phyloP scores from a whole-genome alignment of 2,888 invertebrate genomes.

The Drosophila prostipennis region DNA sequence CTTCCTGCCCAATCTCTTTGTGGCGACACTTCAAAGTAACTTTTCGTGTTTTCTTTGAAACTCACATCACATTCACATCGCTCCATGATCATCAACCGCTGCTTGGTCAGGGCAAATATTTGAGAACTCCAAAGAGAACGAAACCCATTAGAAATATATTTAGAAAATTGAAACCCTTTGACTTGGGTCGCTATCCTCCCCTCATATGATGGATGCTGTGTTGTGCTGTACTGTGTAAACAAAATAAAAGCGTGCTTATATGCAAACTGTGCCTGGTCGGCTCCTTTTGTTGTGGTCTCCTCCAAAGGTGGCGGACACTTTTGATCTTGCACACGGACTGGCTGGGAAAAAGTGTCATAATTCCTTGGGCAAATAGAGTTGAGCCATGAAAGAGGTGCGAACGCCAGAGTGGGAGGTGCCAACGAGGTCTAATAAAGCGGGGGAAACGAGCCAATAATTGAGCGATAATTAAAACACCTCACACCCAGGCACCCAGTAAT shows the following conservation, averaged over 20 bases:
- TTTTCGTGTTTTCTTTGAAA: conserved; percentile 42
- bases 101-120: conserved; percentile 63
- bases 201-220: conserved; percentile 72
- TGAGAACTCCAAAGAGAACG: conserved; percentile 39
- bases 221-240: conserved; percentile 76
- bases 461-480: conserved; percentile 38
- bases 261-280: conserved; percentile 67
- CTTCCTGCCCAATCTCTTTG: conserved; percentile 19
- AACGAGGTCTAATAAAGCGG: conserved; percentile 52
- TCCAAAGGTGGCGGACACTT: conserved; percentile 51
- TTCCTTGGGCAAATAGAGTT: conserved; percentile 72
- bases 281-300: conserved; percentile 70
- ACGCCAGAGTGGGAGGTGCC: conserved; percentile 66
- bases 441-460: conserved; percentile 56
- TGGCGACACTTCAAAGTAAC: conserved; percentile 47
- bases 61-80: conserved; percentile 8
- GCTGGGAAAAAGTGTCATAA: conserved; percentile 69
- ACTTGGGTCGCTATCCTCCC: conserved; percentile 16
- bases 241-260: conserved; percentile 62
- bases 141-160: conserved; percentile 70
- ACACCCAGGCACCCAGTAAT: conserved; percentile 4
- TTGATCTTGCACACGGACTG: conserved; percentile 56
- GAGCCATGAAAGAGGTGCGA: conserved; percentile 63
- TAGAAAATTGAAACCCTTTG: conserved; percentile 65
- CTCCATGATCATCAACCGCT: conserved; percentile 19